Conservation (phyloP, 2,888 invertebrate genomes). For the Esperia sulphurella region DNA sequence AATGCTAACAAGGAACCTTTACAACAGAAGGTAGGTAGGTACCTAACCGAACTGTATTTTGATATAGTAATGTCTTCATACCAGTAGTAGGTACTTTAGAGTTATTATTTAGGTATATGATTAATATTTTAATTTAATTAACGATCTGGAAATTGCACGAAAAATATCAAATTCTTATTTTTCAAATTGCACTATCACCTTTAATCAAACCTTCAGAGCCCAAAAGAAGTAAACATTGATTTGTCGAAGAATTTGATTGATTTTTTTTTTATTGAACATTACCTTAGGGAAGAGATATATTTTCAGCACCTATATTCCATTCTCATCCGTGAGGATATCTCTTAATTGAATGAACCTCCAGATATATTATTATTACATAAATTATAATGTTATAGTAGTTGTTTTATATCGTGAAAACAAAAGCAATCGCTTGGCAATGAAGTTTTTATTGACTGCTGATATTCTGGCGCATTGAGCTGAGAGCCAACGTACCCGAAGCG, state of each 20-base stretch:
- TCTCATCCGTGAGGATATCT: no score
- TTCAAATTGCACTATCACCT: neutral
- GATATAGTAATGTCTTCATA: no score
- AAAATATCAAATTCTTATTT: neutral
- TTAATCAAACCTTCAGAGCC: neutral
- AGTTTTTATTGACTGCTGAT: slow-evolving; percentile 53
- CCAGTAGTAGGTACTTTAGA: no score
- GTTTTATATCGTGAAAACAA: slow-evolving; percentile 17
- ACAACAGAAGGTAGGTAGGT: neutral
- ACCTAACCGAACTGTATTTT: neutral
- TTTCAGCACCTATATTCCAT: no score
- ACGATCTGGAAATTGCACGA: neutral
- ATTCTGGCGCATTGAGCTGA: slow-evolving; percentile 10
- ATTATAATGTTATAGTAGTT: neutral
- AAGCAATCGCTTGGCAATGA: slow-evolving; percentile 34
- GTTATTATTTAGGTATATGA: neutral
- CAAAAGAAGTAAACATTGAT: no score
- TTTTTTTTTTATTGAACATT: no score
- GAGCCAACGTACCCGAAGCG: slow-evolving; percentile 45
- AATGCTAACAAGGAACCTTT: neutral
- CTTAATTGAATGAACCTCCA: neutral
- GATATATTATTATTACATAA: no score
- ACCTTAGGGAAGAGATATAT: no score
- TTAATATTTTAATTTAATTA: neutral
- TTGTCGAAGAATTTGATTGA: no score